Conservation (phyloP, 2,888 invertebrate genomes). For the Hylaea fasciaria region DNA sequence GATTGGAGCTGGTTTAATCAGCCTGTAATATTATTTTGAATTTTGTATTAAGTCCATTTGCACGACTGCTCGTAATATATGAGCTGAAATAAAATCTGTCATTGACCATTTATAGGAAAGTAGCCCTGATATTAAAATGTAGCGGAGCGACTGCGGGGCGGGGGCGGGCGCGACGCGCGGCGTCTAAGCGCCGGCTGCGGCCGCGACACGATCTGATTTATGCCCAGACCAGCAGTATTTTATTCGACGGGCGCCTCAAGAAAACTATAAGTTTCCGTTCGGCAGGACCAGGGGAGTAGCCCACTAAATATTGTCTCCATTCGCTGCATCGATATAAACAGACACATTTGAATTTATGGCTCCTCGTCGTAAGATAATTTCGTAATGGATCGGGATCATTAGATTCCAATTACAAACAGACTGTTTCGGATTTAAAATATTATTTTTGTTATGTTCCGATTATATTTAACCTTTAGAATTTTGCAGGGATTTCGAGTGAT, state of each 20-base stretch:
- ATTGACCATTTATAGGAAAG: slow-evolving; percentile 77
- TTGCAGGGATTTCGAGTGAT: slow-evolving; percentile 34
- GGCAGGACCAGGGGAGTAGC: slow-evolving; percentile 81
- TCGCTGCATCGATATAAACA: slow-evolving; percentile 79
- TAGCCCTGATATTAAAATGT: slow-evolving; percentile 82
- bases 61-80: slow-evolving; percentile 73
- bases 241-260: slow-evolving; percentile 84
- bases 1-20: neutral
- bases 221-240: slow-evolving; percentile 81
- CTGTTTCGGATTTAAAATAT: slow-evolving; percentile 31
- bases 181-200: slow-evolving; percentile 77
- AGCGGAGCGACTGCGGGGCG: slow-evolving; percentile 59
- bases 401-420: slow-evolving; percentile 57
- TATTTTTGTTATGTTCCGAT: slow-evolving; percentile 38
- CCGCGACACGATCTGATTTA: slow-evolving; percentile 81
- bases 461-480: slow-evolving; percentile 41
- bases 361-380: slow-evolving; percentile 77
- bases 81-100: slow-evolving; percentile 81
- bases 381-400: slow-evolving; percentile 79
- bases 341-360: slow-evolving; percentile 81
- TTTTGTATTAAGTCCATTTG: slow-evolving; percentile 66
- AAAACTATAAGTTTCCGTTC: slow-evolving; percentile 85
- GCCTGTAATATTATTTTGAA: slow-evolving; percentile 3
- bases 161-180: slow-evolving; percentile 49
- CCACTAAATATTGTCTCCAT: slow-evolving; percentile 83